phyloP scores from a whole-genome alignment of 2,113 vertebrate genomes.

The Dipodomys ordii region DNA sequence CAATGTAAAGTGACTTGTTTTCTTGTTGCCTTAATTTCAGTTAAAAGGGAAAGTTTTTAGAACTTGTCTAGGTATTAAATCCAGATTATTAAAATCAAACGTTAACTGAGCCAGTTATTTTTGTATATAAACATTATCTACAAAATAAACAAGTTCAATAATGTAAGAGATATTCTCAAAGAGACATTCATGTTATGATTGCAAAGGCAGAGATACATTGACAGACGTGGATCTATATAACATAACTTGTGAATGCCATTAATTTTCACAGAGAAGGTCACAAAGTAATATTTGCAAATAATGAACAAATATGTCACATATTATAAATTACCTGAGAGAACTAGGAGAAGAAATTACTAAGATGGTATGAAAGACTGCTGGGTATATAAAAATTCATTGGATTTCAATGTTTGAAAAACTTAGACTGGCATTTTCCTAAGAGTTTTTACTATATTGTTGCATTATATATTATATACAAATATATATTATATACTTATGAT shows the following conservation, averaged over 20 bases:
- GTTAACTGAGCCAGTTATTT: neutral
- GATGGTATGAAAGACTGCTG: neutral
- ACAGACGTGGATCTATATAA: neutral
- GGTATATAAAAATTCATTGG: neutral
- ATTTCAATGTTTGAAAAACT: neutral
- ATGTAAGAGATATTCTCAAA: neutral
- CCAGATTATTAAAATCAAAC: neutral
- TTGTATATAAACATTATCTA: neutral
- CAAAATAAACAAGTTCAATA: neutral
- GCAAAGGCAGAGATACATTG: neutral
- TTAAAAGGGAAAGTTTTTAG: neutral
- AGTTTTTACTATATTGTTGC: no score
- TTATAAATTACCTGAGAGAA: neutral
- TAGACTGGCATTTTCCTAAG: accelerated
- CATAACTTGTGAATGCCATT: neutral
- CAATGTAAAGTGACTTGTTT: neutral
- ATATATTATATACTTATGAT: no score
- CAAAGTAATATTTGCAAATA: neutral
- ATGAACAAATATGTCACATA: neutral
- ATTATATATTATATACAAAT: no score
- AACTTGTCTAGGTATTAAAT: neutral
- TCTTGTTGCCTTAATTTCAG: neutral
- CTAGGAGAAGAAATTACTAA: neutral
- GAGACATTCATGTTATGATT: neutral
- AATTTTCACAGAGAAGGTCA: neutral